Evolutionary conservation across 2,797 vertebrate genomes (phyloP), one percentile per base, ranked within the genome.

Genomic region (Cuculus canorus): DNA sequence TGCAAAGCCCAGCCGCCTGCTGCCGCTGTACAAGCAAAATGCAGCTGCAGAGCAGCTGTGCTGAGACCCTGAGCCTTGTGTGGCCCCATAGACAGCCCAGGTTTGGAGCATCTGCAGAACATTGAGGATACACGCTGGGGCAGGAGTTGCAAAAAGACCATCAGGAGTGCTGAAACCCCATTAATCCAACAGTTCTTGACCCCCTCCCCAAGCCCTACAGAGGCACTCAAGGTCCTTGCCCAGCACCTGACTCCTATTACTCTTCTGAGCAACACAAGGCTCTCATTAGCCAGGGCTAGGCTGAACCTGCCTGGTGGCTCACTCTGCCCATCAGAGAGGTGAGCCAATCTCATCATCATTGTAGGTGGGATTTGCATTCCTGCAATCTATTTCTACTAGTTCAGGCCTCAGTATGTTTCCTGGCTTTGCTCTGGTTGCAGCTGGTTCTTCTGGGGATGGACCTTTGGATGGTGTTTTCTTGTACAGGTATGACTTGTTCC

Each of bases 1-100:
- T 75, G 68, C 72, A 7, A 5, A 0, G 60, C 72, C 32, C 90
- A 33, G 79, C 59, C 27, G 8, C 50, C 78, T 59, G 80, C 92
- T 95, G 96, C 76, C 0, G n/a, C 30, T 27, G 52, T 9, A 43
- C 9, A 6, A 30, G 72, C 0, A 1, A 76, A 69, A 65, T 48
- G 78, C 92, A 95, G 92, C 95, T 96, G 95, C 71, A 73, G 8
- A 89, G 3, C 91, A 94, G 68, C 94, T 94, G 86, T 70, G 84
- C 73, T 0, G 17, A 82, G 83, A 21, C 33, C 69, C 78, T 2
- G 43, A 79, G 75, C 79, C 48, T 7, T 7, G 30, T 2, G 0
- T 32, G 32, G 33, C 65, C 73, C 37, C 28, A 14, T 17, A 14
- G 77, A 57, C 15, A 41, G 12, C 78, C 41, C 61, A 33, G 13